A percentile compares a stretch with the other conserved stretches of the same genome.
Evolutionary conservation across 2,888 invertebrate species (phyloP).

Genomic region (Acutogordius australiensis): DNA sequence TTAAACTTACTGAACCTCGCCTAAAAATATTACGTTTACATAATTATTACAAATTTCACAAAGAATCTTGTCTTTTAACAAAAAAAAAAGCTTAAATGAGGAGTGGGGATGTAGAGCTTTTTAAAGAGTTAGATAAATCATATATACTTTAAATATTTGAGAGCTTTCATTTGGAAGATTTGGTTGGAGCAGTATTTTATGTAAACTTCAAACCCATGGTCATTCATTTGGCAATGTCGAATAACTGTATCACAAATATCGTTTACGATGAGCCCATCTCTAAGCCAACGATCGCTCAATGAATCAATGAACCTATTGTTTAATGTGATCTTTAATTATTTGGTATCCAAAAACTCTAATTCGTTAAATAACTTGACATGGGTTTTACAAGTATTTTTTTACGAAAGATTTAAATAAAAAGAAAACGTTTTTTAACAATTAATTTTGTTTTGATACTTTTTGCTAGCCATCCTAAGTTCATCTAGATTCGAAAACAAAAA

Average conservation of each 20-base stretch:
- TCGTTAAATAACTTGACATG: no score
- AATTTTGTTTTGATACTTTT: no score
- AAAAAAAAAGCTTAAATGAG: no score
- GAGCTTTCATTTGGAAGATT: neutral
- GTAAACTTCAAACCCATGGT: neutral
- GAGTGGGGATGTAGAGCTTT: no score
- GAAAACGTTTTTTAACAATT: no score
- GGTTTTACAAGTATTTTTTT: no score
- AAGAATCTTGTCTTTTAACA: no score
- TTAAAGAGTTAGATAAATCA: neutral
- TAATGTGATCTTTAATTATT: no score
- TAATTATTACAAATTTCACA: no score
- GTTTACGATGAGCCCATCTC: neutral
- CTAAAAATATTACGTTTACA: neutral
- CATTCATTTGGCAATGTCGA: neutral
- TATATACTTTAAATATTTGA: conserved; percentile 7
- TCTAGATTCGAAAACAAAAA: neutral
- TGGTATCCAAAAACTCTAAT: no score
- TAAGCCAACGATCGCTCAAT: neutral
- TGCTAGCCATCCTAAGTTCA: neutral
- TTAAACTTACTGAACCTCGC: no score
- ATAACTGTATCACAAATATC: neutral
- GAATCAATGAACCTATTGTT: neutral
- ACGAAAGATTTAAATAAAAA: no score
- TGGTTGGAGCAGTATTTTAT: conserved; percentile 3